These are phyloP conservation scores for Drosophila albomicans DNA, from an alignment of 1,140 invertebrate genomes.

Conservation along the genomic window DNA sequence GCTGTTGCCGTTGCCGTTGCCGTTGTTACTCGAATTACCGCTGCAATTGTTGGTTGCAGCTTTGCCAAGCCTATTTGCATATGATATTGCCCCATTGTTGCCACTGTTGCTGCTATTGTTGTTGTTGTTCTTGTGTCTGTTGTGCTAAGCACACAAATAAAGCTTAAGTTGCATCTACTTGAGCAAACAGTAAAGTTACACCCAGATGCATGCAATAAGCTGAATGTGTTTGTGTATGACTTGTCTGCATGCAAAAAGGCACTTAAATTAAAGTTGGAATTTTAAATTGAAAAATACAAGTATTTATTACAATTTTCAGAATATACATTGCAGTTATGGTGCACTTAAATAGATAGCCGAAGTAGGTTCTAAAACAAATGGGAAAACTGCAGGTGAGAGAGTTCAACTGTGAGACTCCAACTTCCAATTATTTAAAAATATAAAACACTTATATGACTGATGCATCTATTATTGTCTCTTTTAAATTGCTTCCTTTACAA, in stretches of 20 bases:
- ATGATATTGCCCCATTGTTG: constrained; percentile 34
- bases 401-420: too few species aligned
- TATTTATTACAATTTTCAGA: background rate
- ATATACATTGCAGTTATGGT: constrained; percentile 24
- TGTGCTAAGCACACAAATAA: constrained; percentile 63
- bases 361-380: too few species aligned
- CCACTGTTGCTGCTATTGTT: constrained; percentile 38
- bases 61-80: constrained; percentile 20
- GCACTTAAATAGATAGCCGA: constrained; percentile 25
- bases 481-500: too few species aligned
- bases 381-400: background rate
- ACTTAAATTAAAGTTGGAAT: constrained; percentile 44
- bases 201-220: background rate
- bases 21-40: constrained; percentile 4
- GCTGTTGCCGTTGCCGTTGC: constrained; percentile 27
- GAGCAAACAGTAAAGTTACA: constrained; percentile 45
- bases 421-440: too few species aligned
- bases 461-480: too few species aligned
- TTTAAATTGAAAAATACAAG: constrained; percentile 9
- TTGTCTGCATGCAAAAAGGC: constrained; percentile 11
- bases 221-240: background rate
- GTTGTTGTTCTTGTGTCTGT: constrained; percentile 39
- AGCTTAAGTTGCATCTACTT: constrained; percentile 67
- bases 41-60: constrained; percentile 9
- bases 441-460: too few species aligned